These are phyloP conservation scores for Paratilapia polleni DNA, from an alignment of 2,113 vertebrate species.

Conservation along the genomic window DNA sequence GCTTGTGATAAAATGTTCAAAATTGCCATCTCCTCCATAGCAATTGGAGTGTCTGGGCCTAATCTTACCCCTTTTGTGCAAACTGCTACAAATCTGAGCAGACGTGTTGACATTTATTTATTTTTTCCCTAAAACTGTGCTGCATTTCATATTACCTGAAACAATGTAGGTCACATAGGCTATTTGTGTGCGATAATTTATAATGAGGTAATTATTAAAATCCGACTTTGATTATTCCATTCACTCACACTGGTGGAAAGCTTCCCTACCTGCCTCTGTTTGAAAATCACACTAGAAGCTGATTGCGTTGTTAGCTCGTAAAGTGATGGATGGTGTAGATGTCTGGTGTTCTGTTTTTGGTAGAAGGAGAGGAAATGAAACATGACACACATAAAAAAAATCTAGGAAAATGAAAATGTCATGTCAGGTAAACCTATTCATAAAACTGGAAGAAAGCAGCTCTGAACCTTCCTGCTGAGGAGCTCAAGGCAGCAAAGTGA, in stretches of 20 bases:
- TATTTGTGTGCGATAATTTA: not conserved
- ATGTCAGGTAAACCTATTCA: slow-evolving; percentile 10
- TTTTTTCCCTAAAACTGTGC: not conserved
- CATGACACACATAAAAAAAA: slow-evolving; percentile 35
- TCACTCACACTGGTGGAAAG: slow-evolving; percentile 1
- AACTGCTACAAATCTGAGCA: not conserved
- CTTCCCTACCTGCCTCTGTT: slow-evolving; percentile 15
- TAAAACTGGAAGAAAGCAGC: not conserved
- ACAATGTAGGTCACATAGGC: not conserved
- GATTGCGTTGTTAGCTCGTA: slow-evolving; percentile 28
- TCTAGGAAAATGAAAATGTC: not conserved
- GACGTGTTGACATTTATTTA: not conserved
- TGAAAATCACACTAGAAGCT: slow-evolving; percentile 14
- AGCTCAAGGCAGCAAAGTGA: not conserved
- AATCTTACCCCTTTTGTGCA: not conserved
- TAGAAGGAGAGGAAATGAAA: slow-evolving; percentile 56
- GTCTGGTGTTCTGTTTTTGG: slow-evolving; percentile 27
- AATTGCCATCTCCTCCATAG: slow-evolving; percentile 4
- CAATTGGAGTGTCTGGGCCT: not conserved
- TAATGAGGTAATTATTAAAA: not conserved
- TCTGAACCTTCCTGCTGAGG: not conserved
- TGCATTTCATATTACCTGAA: not conserved
- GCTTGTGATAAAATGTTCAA: slow-evolving; percentile 8
- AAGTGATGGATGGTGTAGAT: slow-evolving; percentile 54
- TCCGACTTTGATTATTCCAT: slow-evolving; percentile 9